Evolutionary conservation across 30 jellyfish, hydroid and myxozoan species (phyloP), one percentile per base, ranked within the genome.

Genomic region (Pseudorhiza aurosa): DNA sequence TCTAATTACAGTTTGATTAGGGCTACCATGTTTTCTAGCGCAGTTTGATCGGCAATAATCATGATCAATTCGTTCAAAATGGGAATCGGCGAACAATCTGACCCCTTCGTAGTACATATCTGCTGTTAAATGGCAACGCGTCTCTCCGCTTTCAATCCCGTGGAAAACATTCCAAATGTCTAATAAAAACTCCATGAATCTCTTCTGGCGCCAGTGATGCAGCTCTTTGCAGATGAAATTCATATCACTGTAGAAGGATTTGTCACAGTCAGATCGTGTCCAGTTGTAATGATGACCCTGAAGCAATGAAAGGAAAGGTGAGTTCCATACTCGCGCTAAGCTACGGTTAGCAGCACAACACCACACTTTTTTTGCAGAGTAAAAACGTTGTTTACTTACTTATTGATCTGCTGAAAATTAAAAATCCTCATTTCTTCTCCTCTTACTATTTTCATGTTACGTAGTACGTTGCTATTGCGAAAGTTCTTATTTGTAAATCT

Each of bases 201-300:
- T 85, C 74, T 79, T 88, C 58, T 43, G 43, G 24, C 91, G 72
- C 94, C 90, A 64, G 58, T 73, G 88, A 31, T 70, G 85, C 39
- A 85, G 36, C 29, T 72, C 69, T 24, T 59, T 68, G 76, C 99
- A 93, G 2, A 87, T 82, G 1, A 49, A 9, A 35, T 72, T 81
- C 99, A 93, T 93, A 82, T 93, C 96, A 11, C 65, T 69, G 49
- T 81, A 82, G 55, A 93, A 93, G 19, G 99, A 93, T 51, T 71
- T 53, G 76, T 93, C 99, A 74, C 99, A 93, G 35, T 83, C 87
- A 2, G 90, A 57, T 26, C 99, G 65, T 29, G 94, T 73, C 99
- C 99, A 93, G 87, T 93, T 93, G 92, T 93, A 86, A 75, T 93
- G 99, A 43, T 75, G 83, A 12, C 99, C 99, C 99, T 93, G 64